A percentile compares a stretch with the other conserved stretches of the same genome.
These are phyloP conservation scores for Beaufortia kweichowensis DNA, from an alignment of 2,113 vertebrate species.

Conservation along the genomic window DNA sequence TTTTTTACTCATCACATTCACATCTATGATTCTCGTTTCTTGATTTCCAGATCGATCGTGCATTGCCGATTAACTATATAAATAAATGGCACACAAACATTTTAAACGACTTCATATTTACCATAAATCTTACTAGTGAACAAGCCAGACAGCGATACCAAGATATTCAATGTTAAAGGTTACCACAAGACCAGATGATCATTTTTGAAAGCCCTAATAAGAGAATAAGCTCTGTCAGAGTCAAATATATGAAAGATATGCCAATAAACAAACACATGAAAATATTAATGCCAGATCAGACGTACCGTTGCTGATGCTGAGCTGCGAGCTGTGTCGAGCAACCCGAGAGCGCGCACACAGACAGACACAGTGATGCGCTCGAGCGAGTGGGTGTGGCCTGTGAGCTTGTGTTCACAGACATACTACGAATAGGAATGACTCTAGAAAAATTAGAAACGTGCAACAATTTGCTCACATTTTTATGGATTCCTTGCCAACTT, in stretches of 20 bases:
- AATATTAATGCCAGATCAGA: conserved; percentile 15
- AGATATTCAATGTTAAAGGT: background rate
- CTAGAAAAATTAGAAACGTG: background rate
- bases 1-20: background rate
- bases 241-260: background rate
- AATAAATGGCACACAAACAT: background rate
- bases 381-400: conserved; percentile 47
- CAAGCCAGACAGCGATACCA: background rate
- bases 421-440: background rate
- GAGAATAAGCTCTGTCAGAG: background rate
- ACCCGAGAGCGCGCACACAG: conserved; percentile 44
- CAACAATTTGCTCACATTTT: background rate
- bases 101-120: background rate
- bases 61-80: background rate
- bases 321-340: conserved; percentile 25
- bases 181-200: background rate
- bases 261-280: background rate
- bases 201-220: background rate
- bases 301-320: conserved; percentile 50
- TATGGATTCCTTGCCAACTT: background rate
- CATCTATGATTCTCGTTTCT: background rate
- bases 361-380: conserved; percentile 39
- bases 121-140: background rate
- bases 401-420: background rate
- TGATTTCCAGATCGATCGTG: background rate